Evolutionary conservation across 2,113 vertebrate genomes (phyloP).

Genomic region (Lepus europaeus): DNA sequence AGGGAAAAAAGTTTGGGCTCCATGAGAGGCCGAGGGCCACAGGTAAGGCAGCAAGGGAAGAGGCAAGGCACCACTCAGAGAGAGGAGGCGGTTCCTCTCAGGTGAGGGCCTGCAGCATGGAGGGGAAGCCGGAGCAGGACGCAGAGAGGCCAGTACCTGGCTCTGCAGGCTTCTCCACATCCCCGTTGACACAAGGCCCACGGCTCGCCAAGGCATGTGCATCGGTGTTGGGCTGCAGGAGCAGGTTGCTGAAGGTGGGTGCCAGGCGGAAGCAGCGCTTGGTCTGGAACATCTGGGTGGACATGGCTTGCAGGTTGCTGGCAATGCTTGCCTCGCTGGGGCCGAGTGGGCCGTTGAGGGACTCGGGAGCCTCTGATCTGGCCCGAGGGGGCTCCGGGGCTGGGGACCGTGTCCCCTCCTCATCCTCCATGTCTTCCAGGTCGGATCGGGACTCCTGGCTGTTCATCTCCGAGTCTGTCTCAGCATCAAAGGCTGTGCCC

Average conservation of each 20-base stretch:
- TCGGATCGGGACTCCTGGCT: slow-evolving; percentile 98
- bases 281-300: slow-evolving; percentile 96
- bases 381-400: slow-evolving; percentile 40
- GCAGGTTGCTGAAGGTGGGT: slow-evolving; percentile 97
- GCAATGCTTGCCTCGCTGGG: slow-evolving; percentile 93
- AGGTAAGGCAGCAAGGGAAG: accelerated
- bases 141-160: slow-evolving; percentile 87
- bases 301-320: slow-evolving; percentile 99
- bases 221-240: slow-evolving; percentile 88
- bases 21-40: not conserved
- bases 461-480: slow-evolving; percentile 99
- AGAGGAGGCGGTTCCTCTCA: not conserved
- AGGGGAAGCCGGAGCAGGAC: not conserved
- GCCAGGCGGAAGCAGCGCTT: slow-evolving; percentile 98
- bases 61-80: not conserved
- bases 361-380: slow-evolving; percentile 83
- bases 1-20: not conserved
- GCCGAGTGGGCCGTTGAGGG: slow-evolving; percentile 83
- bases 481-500: slow-evolving; percentile 95
- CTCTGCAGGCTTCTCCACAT: slow-evolving; percentile 88
- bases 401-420: slow-evolving; percentile 81
- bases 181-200: slow-evolving; percentile 87
- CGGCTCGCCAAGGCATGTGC: slow-evolving; percentile 48
- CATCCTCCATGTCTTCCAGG: slow-evolving; percentile 96
- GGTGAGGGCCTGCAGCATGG: accelerated